Percentiles rank a stretch among this genome's conserved stretches.
Conservation (phyloP, 2,797 vertebrate genomes). For the Nothura maculosa region DNA sequence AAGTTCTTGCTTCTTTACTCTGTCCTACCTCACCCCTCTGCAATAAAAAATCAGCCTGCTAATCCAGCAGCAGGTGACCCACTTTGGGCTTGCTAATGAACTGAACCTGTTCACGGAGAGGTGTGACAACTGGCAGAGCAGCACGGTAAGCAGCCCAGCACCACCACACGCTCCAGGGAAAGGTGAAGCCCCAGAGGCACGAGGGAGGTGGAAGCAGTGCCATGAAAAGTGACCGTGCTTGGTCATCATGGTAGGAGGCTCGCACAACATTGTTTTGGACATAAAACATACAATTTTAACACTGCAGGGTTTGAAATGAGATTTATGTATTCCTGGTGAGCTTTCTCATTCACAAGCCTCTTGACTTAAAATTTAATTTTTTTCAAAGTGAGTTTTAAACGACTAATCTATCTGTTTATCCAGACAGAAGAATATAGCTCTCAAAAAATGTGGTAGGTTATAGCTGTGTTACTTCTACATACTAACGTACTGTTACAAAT, state of each 20-base stretch:
- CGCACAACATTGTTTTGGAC: accelerated
- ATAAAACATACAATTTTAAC: too few species aligned
- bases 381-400: background rate
- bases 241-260: accelerated
- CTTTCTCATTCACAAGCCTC: background rate
- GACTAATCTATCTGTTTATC: background rate
- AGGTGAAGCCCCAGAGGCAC: accelerated
- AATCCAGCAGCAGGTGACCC: background rate
- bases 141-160: background rate
- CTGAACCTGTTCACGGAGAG: accelerated
- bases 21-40: background rate
- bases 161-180: too few species aligned
- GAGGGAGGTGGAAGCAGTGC: accelerated
- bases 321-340: background rate
- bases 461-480: too few species aligned
- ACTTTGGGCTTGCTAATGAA: accelerated
- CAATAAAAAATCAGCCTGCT: background rate
- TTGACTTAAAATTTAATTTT: background rate
- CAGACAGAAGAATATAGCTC: background rate
- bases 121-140: accelerated
- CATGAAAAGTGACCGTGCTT: background rate
- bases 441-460: background rate
- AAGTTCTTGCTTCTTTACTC: background rate
- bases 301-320: background rate
- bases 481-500: background rate